Evolutionary conservation across 2,797 vertebrate species (phyloP), one percentile per base, ranked within the genome.

Genomic region (Ficedula albicollis): DNA sequence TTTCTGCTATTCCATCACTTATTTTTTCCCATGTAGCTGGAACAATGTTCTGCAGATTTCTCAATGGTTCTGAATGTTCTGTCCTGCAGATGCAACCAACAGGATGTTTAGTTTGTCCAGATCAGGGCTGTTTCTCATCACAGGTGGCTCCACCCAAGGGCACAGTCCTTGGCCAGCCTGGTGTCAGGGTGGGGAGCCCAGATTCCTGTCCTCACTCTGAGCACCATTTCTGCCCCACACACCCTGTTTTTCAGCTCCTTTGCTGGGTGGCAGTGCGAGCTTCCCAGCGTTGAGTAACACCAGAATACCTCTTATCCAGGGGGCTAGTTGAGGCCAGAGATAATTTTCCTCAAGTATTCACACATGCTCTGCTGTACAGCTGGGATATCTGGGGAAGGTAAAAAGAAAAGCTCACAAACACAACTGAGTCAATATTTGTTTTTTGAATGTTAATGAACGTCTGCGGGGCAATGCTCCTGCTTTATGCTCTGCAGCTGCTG

Each of bases 391-490:
- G 82, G 82, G 90, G 58, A 83, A 63, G 69, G 76, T 91, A 87
- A 76, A 96, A 95, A 94, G 89, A 89, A 91, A 94, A 92, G 39
- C 62, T 93, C 51, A 88, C 82, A 89, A 86, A 94, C 72, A 87
- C 0, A 4, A 49, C 59, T 86, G 92, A 94, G 84, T 89, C 69
- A 90, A 92, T 76, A 66, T 89, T 94, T 94, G 89, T 13, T 73
- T 89, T 96, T 39, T 84, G 79, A 89, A 89, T 93, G 66, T 72
- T 85, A 93, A 95, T 78, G 52, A 86, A 81, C 0, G 32, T 87
- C 89, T 78, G 44, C 0, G 0, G 79, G 87, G 79, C 34, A 66
- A 49, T 41, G 34, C 36, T 89, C 43, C 43, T 58, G 21, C 60
- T 87, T 77, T 70, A 29, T 52, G 41, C 56, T 87, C 49, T 81